phyloP scores from a whole-genome alignment of 2,797 vertebrate genomes.

The Channa striata region DNA sequence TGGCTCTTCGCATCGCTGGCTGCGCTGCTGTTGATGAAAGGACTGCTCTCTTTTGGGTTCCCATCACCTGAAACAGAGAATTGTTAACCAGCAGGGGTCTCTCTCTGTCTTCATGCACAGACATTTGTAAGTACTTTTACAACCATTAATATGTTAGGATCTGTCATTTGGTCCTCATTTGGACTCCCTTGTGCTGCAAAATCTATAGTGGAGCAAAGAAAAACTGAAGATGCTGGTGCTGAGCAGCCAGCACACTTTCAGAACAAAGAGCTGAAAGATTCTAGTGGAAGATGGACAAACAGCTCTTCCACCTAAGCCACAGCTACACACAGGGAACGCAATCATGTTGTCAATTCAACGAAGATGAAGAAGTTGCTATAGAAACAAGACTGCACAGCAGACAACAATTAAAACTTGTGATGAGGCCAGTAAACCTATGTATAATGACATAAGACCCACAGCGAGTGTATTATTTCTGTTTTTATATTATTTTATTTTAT shows the following conservation, averaged over 20 bases:
- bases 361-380: neutral
- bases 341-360: conserved; percentile 22
- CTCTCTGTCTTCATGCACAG: no score
- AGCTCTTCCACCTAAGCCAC: no score
- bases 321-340: conserved; percentile 2
- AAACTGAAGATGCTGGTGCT: no score
- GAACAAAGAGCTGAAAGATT: no score
- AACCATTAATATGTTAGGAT: neutral
- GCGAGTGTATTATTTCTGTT: conserved; percentile 15
- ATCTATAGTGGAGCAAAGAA: neutral
- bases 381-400: neutral
- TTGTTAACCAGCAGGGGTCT: neutral
- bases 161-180: neutral
- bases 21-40: conserved; percentile 95
- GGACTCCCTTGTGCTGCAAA: neutral
- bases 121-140: neutral
- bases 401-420: neutral
- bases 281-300: no score
- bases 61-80: conserved; percentile 87
- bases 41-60: conserved; percentile 96
- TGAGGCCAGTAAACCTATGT: neutral
- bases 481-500: conserved; percentile 41
- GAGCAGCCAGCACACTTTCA: no score
- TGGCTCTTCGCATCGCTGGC: conserved; percentile 89
- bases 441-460: neutral